These are phyloP conservation scores for Heliconius hermathena DNA, from an alignment of 1,140 invertebrate species.

Conservation along the genomic window DNA sequence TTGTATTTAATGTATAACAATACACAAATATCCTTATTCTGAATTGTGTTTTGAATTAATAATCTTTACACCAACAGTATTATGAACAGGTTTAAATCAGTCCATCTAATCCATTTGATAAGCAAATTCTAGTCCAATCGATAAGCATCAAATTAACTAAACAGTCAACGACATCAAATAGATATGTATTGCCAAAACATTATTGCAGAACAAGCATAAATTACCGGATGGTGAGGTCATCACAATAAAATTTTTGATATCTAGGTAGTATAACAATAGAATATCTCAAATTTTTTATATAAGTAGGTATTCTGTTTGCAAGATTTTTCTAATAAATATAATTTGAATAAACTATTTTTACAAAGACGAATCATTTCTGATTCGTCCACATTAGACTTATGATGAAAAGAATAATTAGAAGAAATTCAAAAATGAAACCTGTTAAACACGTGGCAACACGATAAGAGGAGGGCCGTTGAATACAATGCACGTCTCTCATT, in stretches of 20 bases:
- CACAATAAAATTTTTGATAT: too few relatives aligned
- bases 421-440: constrained; percentile 56
- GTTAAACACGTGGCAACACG: constrained; percentile 69
- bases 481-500: constrained; percentile 72
- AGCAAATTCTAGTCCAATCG: neutral
- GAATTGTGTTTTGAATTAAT: neutral
- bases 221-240: neutral
- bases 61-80: neutral
- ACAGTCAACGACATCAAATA: too few relatives aligned
- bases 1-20: neutral
- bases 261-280: too few relatives aligned
- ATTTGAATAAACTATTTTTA: too few relatives aligned
- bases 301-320: too few relatives aligned
- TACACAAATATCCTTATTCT: neutral
- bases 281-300: too few relatives aligned
- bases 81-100: neutral
- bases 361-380: neutral
- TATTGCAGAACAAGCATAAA: neutral
- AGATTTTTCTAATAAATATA: too few relatives aligned
- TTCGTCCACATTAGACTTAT: neutral
- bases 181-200: neutral
- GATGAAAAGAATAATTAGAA: neutral
- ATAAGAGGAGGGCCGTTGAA: constrained; percentile 47
- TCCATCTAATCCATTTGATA: neutral
- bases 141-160: neutral